Percentiles rank a stretch among this genome's conserved stretches.
Evolutionary conservation across 2,113 vertebrate species (phyloP).

Genomic region (Sturnira hondurensis): DNA sequence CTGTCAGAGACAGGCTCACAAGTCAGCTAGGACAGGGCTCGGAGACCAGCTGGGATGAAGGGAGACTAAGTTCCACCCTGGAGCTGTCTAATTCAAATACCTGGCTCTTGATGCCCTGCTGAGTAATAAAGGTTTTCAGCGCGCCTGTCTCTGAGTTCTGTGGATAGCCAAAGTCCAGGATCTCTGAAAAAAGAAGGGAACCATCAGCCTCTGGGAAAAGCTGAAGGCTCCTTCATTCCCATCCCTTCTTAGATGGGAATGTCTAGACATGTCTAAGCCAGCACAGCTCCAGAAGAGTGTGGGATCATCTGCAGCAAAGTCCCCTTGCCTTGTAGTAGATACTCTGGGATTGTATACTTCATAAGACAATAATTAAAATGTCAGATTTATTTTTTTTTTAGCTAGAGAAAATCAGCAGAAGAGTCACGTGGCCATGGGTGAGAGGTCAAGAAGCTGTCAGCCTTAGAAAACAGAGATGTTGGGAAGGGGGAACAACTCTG

Average conservation of each 20-base stretch:
- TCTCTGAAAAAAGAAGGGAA: slow-evolving; percentile 85
- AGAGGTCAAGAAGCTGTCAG: neutral
- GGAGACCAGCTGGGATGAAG: neutral
- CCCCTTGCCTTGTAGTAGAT: slow-evolving; percentile 74
- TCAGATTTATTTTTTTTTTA: slow-evolving; percentile 69
- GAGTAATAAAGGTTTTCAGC: slow-evolving; percentile 99
- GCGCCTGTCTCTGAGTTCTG: slow-evolving; percentile 99
- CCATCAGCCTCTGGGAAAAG: slow-evolving; percentile 48
- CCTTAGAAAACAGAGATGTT: neutral
- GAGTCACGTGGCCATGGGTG: slow-evolving; percentile 48
- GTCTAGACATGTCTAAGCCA: neutral
- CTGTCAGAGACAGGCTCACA: neutral
- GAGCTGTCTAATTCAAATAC: slow-evolving; percentile 75
- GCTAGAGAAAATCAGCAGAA: slow-evolving; percentile 80
- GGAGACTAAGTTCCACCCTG: neutral
- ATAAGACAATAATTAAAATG: slow-evolving; percentile 80
- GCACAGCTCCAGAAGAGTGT: neutral
- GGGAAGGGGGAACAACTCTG: neutral
- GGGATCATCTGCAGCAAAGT: slow-evolving; percentile 10
- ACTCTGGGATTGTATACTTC: slow-evolving; percentile 84
- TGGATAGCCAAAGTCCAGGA: slow-evolving; percentile 99
- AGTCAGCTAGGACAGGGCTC: slow-evolving; percentile 5
- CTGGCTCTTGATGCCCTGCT: slow-evolving; percentile 99
- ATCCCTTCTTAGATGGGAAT: neutral
- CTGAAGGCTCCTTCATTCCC: neutral